Conservation (phyloP, 2,888 invertebrate genomes). For the Callosobruchus maculatus region DNA sequence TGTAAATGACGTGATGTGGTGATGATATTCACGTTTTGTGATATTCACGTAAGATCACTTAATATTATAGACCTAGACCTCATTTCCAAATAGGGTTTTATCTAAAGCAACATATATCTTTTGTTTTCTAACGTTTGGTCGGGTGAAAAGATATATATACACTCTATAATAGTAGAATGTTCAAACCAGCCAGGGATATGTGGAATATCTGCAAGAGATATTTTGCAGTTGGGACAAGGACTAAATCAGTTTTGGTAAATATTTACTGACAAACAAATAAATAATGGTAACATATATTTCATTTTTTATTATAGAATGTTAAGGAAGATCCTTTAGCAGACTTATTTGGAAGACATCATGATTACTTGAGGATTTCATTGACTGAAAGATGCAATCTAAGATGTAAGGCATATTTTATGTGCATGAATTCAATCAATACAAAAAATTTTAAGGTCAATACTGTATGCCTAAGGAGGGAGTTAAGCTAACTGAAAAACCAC, state of each 20-base stretch:
- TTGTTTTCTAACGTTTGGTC: too few species aligned
- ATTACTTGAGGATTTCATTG: conserved; percentile 91
- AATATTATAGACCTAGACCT: too few species aligned
- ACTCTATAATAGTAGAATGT: not conserved
- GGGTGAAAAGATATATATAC: too few species aligned
- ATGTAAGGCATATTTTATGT: conserved; percentile 65
- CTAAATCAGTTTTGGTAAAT: not conserved
- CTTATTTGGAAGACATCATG: conserved; percentile 82
- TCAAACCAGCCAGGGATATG: not conserved
- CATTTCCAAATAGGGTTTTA: too few species aligned
- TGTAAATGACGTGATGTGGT: too few species aligned
- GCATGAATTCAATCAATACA: not conserved
- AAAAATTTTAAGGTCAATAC: conserved; percentile 70
- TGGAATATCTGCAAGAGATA: not conserved
- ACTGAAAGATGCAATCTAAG: conserved; percentile 95
- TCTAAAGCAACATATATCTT: too few species aligned
- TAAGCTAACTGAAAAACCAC: conserved; percentile 68
- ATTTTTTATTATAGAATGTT: not conserved
- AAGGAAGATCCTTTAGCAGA: conserved; percentile 61
- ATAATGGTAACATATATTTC: not conserved
- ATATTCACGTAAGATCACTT: too few species aligned
- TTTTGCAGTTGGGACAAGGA: not conserved
- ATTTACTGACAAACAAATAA: not conserved
- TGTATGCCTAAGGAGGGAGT: conserved; percentile 99
- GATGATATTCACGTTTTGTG: too few species aligned